Conservation (phyloP, 2,888 invertebrate genomes). For the Trichopoda pennipes region DNA sequence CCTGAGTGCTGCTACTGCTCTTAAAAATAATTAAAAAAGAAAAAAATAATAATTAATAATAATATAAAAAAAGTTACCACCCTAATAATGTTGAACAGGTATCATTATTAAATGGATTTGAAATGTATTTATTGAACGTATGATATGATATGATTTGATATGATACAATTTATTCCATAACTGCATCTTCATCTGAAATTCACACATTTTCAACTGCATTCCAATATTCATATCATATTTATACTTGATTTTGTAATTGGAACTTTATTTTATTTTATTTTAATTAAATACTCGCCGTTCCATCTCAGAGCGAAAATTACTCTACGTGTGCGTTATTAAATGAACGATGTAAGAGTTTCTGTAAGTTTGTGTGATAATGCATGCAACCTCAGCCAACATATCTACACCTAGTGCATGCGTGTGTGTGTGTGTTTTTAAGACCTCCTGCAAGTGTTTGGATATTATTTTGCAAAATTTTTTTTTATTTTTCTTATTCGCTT, state of each 20-base stretch:
- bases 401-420: not conserved
- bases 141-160: slow-evolving; percentile 29
- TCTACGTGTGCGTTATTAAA: too few relatives aligned
- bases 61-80: not conserved
- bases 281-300: slow-evolving; percentile 61
- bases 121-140: slow-evolving; percentile 27
- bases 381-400: not conserved
- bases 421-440: slow-evolving; percentile 21
- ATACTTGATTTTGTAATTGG: slow-evolving; percentile 67
- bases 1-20: too few relatives aligned
- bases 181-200: slow-evolving; percentile 66
- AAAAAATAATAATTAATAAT: too few relatives aligned
- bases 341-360: not conserved
- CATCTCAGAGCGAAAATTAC: too few relatives aligned
- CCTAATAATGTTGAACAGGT: slow-evolving; percentile 9
- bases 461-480: slow-evolving; percentile 48
- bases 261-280: slow-evolving; percentile 68
- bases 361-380: slow-evolving; percentile 20
- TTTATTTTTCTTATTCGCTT: slow-evolving; percentile 4
- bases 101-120: not conserved
- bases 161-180: slow-evolving; percentile 44
- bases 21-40: too few relatives aligned
- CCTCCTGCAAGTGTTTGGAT: slow-evolving; percentile 65
- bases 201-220: slow-evolving; percentile 67
- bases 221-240: slow-evolving; percentile 68